phyloP scores from a whole-genome alignment of 2,888 invertebrate genomes.

The Xestia rhomboidea region DNA sequence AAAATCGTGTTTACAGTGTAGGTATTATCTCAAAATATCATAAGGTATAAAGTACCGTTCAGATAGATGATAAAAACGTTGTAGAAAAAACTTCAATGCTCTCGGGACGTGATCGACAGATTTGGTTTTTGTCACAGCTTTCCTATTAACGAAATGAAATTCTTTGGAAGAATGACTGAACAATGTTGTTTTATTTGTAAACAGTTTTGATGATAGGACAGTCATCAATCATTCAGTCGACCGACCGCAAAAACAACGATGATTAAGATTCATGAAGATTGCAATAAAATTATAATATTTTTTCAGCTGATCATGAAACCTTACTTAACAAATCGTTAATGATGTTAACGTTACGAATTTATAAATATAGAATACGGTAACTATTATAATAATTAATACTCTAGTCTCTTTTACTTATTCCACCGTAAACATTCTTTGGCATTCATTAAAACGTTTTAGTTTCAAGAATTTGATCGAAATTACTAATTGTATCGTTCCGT shows the following conservation, averaged over 20 bases:
- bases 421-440: background rate
- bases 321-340: constrained; percentile 1
- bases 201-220: background rate
- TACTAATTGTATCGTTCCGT: constrained; percentile 5
- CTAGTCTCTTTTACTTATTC: background rate
- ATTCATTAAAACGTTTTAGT: background rate
- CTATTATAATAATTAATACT: background rate
- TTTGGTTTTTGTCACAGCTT: constrained; percentile 48
- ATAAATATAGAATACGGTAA: background rate
- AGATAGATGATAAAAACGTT: constrained; percentile 19
- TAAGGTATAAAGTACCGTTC: constrained; percentile 47
- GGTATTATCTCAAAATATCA: constrained; percentile 46
- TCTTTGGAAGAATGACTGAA: constrained; percentile 4
- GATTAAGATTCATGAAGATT: background rate
- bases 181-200: constrained; percentile 28
- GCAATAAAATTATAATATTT: constrained; percentile 14
- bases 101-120: constrained; percentile 31
- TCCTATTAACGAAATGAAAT: constrained; percentile 34
- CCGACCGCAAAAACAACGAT: constrained; percentile 1
- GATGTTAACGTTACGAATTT: too few species aligned
- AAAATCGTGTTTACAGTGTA: constrained; percentile 36
- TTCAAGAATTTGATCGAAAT: constrained; percentile 16
- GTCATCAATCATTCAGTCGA: constrained; percentile 14
- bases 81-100: constrained; percentile 20
- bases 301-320: background rate